Percentiles rank a stretch among this genome's conserved stretches.
Conservation (phyloP, 2,113 vertebrate genomes). For the Scophthalmus maximus region DNA sequence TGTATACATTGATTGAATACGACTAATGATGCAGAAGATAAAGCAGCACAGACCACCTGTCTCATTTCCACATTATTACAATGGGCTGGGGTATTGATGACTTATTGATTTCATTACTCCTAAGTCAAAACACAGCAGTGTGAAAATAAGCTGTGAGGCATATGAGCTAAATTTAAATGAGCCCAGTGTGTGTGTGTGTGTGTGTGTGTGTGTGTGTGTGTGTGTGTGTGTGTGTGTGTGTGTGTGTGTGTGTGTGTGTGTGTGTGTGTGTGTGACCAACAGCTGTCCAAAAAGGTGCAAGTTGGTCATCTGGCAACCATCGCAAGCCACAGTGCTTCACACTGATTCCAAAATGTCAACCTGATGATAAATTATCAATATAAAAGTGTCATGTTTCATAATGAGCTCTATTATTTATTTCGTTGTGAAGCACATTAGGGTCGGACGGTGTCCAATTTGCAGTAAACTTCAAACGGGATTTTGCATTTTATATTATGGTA, state of each 20-base stretch:
- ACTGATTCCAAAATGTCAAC: too few relatives aligned
- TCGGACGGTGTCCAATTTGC: too few relatives aligned
- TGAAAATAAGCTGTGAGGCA: constrained; percentile 12
- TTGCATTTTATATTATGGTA: too few relatives aligned
- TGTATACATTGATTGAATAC: constrained; percentile 49
- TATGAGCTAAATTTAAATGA: background rate
- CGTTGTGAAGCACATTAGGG: too few relatives aligned
- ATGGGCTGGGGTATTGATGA: constrained; percentile 60
- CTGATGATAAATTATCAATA: too few relatives aligned
- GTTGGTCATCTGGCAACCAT: background rate
- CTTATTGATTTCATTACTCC: constrained; percentile 64
- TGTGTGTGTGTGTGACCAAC: too few relatives aligned
- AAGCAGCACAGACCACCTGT: constrained; percentile 43
- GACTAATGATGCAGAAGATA: constrained; percentile 56
- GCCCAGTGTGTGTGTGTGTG: background rate
- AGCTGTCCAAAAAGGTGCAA: background rate
- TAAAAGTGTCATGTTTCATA: too few relatives aligned
- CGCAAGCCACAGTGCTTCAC: too few relatives aligned
- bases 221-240: too few relatives aligned
- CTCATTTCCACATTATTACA: constrained; percentile 54
- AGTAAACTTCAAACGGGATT: too few relatives aligned
- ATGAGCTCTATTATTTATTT: too few relatives aligned
- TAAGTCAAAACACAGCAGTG: constrained; percentile 18
- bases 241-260: too few relatives aligned
- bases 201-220: background rate